Base-by-base conservation (phyloP, 1,140 invertebrate species). In the Drosophila mauritiana region DNA sequence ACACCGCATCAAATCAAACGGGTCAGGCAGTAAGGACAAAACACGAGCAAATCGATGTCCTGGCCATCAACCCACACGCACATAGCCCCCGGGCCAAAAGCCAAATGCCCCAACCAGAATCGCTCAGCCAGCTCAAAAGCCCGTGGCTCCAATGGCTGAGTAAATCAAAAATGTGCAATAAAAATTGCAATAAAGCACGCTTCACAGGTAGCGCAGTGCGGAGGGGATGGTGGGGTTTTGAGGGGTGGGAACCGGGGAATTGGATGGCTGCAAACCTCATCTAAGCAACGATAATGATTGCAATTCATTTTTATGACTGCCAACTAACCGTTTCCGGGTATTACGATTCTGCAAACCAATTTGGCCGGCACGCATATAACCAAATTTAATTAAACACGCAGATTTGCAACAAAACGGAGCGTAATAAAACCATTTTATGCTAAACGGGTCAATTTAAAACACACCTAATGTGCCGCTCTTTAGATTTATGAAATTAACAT, bases 221-320 rank as follows among this genome's bases (percentile, higher is more conserved):
- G 17, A 17, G 12, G 31, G 15, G 22, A 12, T 11, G 34, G 12
- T 22, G 20, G 2, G 17, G 15, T 20, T 43, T 15, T 8, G 36
- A 5, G 10, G 8, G 39, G 37, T 0, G 17, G 17, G 17, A 4
- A 17, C 12, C 13, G 13, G 22, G 25, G 36, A 58, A 59, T 55
- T 62, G 42, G 39, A 67, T 67, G 49, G 61, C 48, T 72, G 56
- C 57, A 78, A 72, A 78, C 74, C 74, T 86, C 78, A 78, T 81
- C 82, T 82, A 81, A 86, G 82, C 75, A 83, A 83, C 83, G 83
- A 86, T 86, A 88, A 88, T 88, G 83, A 88, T 88, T 89, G 76
- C 80, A 84, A 89, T 89, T 76, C 76, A 73, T 89, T 89, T 88
- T 89, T 73, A 88, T 88, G 78, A 61, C 49, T 73, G n/a, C 36